Evolutionary conservation across 2,113 vertebrate genomes (phyloP).

Genomic region (Xerus inauris): DNA sequence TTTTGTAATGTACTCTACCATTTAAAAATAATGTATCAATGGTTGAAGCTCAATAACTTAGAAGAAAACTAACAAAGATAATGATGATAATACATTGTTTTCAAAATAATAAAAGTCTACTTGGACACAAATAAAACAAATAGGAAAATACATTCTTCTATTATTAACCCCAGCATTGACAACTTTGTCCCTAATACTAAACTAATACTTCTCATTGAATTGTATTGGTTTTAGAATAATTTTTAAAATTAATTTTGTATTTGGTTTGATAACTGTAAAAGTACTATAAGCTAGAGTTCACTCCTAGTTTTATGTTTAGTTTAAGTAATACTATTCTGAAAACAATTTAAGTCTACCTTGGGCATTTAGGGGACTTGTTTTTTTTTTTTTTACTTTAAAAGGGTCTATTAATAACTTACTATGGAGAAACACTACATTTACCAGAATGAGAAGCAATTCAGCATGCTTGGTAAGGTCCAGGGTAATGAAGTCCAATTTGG

Average conservation of each 20-base stretch:
- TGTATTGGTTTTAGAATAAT: not conserved
- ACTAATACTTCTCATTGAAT: not conserved
- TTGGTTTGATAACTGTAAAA: not conserved
- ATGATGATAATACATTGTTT: not conserved
- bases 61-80: constrained; percentile 24
- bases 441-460: not conserved
- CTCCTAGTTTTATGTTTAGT: constrained; percentile 19
- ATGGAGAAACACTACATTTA: not conserved
- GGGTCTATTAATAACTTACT: not conserved
- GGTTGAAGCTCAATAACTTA: not conserved
- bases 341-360: not conserved
- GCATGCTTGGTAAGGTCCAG: not conserved
- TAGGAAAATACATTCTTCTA: not conserved
- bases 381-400: not conserved
- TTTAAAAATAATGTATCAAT: constrained; percentile 18
- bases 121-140: not conserved
- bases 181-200: not conserved
- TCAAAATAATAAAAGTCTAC: not conserved
- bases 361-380: not conserved
- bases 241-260: not conserved
- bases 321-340: constrained; percentile 41
- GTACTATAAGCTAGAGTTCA: not conserved
- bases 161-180: not conserved
- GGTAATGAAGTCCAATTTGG: not conserved
- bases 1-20: not conserved